Conservation (phyloP, 2,113 vertebrate species). For the Galeopterus variegatus region DNA sequence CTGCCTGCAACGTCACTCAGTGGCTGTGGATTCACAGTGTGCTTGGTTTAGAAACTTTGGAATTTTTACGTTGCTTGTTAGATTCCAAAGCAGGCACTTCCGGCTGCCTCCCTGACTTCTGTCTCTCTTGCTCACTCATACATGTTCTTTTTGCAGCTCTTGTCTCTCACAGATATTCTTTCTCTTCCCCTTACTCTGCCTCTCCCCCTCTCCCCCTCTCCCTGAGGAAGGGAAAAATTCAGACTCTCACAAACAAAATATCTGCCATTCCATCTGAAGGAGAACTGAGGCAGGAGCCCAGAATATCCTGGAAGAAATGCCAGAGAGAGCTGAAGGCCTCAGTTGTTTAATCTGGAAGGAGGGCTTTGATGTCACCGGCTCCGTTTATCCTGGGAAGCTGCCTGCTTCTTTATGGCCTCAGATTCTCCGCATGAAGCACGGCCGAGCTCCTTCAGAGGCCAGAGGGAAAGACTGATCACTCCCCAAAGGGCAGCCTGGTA, state of each 20-base stretch:
- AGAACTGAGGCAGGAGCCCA: conserved; percentile 89
- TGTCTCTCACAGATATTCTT: conserved; percentile 67
- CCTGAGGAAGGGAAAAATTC: conserved; percentile 85
- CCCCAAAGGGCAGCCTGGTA: conserved; percentile 71
- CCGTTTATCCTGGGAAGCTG: conserved; percentile 90
- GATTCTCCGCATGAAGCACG: conserved; percentile 84
- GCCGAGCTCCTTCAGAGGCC: conserved; percentile 81
- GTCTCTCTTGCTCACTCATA: conserved; percentile 20
- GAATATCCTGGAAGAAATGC: conserved; percentile 89
- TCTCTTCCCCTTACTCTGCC: not conserved
- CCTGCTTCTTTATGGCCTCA: conserved; percentile 86
- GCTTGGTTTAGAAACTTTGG: conserved; percentile 59
- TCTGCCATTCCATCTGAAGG: conserved; percentile 87
- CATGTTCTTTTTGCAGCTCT: conserved; percentile 60
- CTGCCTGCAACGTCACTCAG: accelerated
- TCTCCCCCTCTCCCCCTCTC: not conserved
- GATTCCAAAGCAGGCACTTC: conserved; percentile 70
- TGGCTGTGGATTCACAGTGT: not conserved
- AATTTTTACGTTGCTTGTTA: conserved; percentile 41
- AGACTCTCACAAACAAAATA: conserved; percentile 84
- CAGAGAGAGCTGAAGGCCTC: conserved; percentile 89
- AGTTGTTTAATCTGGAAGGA: conserved; percentile 88
- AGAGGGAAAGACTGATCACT: conserved; percentile 80
- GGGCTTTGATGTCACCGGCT: conserved; percentile 89
- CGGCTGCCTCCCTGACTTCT: conserved; percentile 52